These are phyloP conservation scores for Oxyura jamaicensis DNA, from an alignment of 2,113 vertebrate species.

Conservation along the genomic window DNA sequence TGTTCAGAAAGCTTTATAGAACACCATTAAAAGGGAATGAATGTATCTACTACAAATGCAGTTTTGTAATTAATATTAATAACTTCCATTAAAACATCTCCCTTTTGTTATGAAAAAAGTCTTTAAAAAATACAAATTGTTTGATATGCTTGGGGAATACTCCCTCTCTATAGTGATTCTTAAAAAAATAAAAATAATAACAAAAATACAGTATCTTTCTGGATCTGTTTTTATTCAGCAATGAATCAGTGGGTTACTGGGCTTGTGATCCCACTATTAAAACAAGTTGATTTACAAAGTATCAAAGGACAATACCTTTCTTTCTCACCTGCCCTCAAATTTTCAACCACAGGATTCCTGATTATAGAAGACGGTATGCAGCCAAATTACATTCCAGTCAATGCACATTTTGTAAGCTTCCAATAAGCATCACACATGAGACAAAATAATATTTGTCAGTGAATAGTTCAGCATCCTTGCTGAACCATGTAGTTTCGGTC, in stretches of 20 bases:
- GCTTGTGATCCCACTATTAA: not conserved
- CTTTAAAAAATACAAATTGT: not conserved
- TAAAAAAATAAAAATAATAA: not conserved
- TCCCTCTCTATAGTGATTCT: not conserved
- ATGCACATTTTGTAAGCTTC: not conserved
- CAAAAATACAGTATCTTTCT: not conserved
- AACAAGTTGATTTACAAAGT: not conserved
- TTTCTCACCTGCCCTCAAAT: not conserved
- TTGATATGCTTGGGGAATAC: not conserved
- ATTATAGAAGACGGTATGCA: not conserved
- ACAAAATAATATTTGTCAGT: not conserved
- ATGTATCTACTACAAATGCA: not conserved
- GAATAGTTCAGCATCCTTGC: not conserved
- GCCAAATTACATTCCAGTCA: not conserved
- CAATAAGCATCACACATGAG: not conserved
- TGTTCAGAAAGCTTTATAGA: not conserved
- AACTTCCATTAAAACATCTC: not conserved
- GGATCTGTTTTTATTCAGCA: not conserved
- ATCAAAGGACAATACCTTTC: not conserved
- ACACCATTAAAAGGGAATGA: not conserved
- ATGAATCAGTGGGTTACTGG: not conserved
- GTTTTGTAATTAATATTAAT: not conserved
- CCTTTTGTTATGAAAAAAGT: not conserved
- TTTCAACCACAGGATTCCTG: not conserved
- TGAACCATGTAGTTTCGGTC: not conserved